Percentiles rank a stretch among this genome's conserved stretches.
phyloP scores from a whole-genome alignment of 2,888 invertebrate species.

The Eristalis intricaria region DNA sequence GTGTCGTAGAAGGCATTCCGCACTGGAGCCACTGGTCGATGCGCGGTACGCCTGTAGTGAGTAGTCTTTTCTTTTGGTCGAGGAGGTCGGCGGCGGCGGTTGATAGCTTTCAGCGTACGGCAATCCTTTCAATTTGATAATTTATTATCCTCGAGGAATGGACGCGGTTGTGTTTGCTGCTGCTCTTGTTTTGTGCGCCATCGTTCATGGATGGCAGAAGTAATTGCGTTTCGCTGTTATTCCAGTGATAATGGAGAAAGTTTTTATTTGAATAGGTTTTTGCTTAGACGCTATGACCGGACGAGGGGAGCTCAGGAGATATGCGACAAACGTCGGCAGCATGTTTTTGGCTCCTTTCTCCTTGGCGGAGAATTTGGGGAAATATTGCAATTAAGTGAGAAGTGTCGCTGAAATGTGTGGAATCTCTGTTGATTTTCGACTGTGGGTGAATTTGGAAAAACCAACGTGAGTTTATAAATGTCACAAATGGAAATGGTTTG shows the following conservation, averaged over 20 bases:
- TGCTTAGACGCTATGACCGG: background rate
- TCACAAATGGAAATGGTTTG: too few relatives aligned
- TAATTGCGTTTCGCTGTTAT: conserved; percentile 21
- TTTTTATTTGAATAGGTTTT: conserved; percentile 35
- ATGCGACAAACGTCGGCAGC: conserved; percentile 8
- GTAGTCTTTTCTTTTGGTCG: background rate
- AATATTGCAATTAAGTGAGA: conserved; percentile 6
- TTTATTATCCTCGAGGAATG: conserved; percentile 34
- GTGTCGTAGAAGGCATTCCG: conserved; percentile 1
- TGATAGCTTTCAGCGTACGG: background rate
- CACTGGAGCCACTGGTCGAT: conserved; percentile 1
- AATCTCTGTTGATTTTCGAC: background rate
- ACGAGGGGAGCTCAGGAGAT: background rate
- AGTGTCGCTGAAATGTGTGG: conserved; percentile 7
- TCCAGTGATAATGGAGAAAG: conserved; percentile 27
- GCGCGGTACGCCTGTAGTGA: background rate
- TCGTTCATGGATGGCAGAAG: conserved; percentile 4
- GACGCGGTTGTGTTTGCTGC: conserved; percentile 9
- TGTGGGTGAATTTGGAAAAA: background rate
- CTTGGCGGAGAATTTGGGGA: background rate
- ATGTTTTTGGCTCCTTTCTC: background rate
- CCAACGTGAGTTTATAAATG: background rate
- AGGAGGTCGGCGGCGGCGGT: background rate
- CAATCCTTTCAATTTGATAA: conserved; percentile 53
- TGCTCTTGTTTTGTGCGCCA: background rate